Evolutionary conservation across 30 jellyfish, hydroid and myxozoan species (phyloP), one percentile per base, ranked within the genome.

Genomic region (Aurelia aurita complex sp. Pacific): DNA sequence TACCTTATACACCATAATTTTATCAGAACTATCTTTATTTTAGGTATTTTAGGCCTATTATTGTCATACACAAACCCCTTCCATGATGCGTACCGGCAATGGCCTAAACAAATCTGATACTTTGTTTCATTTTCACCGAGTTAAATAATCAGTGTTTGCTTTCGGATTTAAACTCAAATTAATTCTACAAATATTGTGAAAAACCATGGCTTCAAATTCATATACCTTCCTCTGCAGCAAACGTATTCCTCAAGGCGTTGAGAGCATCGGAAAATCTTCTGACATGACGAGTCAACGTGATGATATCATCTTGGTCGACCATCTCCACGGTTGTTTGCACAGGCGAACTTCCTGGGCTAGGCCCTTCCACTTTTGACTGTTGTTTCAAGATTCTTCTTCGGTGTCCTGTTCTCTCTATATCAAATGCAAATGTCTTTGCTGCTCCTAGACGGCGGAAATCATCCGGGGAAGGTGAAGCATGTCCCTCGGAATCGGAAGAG

Each of bases 251-350:
- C 61, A 94, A 69, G 36, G 57, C 81, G 66, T 81, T 88, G 65
- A 94, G 76, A 16, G 97, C 94, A 67, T 40, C 88, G 12, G 98
- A 94, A 81, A 94, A 94, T 64, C 87, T 94, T 74, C 98, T 77
- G 38, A 94, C 98, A 81, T 94, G 98, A 8, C 76, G 96, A 36
- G 98, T 94, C 46, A 94, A 90, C 1, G 97, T 88, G 38, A 90
- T 88, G 38, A 94, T 94, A 80, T 88, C 98, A 33, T 94, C 97
- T 74, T 88, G 97, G 73, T 94, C 97, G 59, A 94, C 98, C 98
- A 94, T 93, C 84, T 46, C 57, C 8, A 46, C 57, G 14, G 57
- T 72, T 46, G 84, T 40, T 42, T 35, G 80, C 14, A 33, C 70
- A 51, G 85, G 89, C 77, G 96, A 76, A 75, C 91, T 71, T 82